Conservation (phyloP, 1,140 invertebrate genomes). For the Neotoxoptera formosana region DNA sequence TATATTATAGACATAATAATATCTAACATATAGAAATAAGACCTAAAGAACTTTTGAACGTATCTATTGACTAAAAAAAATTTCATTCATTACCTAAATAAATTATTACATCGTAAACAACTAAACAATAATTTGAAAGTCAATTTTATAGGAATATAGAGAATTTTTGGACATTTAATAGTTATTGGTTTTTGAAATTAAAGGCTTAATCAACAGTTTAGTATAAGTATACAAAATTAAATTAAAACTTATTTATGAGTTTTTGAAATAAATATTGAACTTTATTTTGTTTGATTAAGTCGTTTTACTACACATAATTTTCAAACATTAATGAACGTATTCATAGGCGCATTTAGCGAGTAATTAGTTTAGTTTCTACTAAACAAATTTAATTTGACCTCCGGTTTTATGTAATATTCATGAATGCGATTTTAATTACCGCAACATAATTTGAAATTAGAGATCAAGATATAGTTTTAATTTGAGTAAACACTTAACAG, state of each 20-base stretch:
- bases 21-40: not conserved
- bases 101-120: not conserved
- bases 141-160: not conserved
- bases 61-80: not conserved
- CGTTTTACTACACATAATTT: not conserved
- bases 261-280: not conserved
- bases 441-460: not conserved
- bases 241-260: slow-evolving; percentile 7
- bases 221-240: not conserved
- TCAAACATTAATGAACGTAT: not conserved
- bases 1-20: too few relatives aligned
- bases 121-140: not conserved
- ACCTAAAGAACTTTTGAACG: not conserved
- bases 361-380: not conserved
- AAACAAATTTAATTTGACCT: not conserved
- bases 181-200: not conserved
- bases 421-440: not conserved
- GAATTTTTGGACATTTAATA: not conserved
- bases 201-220: not conserved
- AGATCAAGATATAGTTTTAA: not conserved
- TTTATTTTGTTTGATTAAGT: slow-evolving; percentile 1
- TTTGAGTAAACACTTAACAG: not conserved
- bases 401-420: not conserved
- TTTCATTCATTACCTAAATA: not conserved
- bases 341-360: not conserved